A percentile compares a stretch with the other conserved stretches of the same genome.
phyloP scores from a whole-genome alignment of 35 echinoderm and acorn worm species.

The Diadema setosum region DNA sequence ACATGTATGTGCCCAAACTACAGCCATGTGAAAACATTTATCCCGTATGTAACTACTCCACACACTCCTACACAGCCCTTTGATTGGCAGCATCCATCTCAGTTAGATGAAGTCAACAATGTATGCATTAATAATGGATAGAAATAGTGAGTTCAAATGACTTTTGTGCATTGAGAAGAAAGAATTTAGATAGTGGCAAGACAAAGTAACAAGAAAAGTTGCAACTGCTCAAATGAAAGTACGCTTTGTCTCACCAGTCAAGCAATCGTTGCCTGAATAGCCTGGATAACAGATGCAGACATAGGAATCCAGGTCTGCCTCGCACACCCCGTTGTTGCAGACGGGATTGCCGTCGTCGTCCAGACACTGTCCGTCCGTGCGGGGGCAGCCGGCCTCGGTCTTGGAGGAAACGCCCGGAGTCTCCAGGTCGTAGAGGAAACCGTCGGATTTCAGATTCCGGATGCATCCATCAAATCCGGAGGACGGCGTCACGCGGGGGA shows the following conservation, averaged over 20 bases:
- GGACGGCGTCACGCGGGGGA: neutral
- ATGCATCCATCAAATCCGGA: slow-evolving; percentile 82
- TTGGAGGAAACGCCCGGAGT: neutral
- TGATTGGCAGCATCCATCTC: no score
- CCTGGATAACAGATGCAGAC: slow-evolving; percentile 87
- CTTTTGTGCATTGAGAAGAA: no score
- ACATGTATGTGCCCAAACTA: no score
- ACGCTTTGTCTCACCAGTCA: slow-evolving; percentile 40
- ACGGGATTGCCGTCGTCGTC: slow-evolving; percentile 19
- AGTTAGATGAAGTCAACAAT: no score
- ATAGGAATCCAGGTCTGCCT: slow-evolving; percentile 32
- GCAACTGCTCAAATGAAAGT: no score
- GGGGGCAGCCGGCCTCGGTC: slow-evolving; percentile 64
- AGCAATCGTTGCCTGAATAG: slow-evolving; percentile 53
- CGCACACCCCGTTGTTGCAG: slow-evolving; percentile 84
- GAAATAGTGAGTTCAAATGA: no score
- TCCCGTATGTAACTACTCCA: no score
- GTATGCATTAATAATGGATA: no score
- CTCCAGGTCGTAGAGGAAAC: slow-evolving; percentile 80
- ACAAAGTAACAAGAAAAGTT: no score
- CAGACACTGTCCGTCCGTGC: slow-evolving; percentile 46
- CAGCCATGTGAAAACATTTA: no score
- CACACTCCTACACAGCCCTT: no score
- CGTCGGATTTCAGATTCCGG: slow-evolving; percentile 68
- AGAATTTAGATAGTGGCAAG: no score